These are phyloP conservation scores for Ectropis crepuscularia DNA, from an alignment of 2,888 invertebrate species.

Conservation along the genomic window DNA sequence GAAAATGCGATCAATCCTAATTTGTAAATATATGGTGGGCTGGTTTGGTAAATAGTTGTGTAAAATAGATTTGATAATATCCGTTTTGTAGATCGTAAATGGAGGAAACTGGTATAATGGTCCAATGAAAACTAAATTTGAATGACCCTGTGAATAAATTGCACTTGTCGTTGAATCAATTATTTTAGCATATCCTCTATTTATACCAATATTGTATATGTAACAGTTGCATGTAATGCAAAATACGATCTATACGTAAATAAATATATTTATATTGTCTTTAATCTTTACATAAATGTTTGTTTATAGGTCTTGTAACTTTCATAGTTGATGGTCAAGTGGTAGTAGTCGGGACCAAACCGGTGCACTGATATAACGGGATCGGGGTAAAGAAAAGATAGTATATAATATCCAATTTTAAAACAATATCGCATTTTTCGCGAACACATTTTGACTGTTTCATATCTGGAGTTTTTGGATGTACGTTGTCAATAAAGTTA, in stretches of 20 bases:
- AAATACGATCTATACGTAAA: slow-evolving; percentile 74
- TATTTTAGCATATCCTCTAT: slow-evolving; percentile 76
- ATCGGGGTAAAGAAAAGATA: slow-evolving; percentile 60
- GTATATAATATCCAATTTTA: slow-evolving; percentile 54
- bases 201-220: slow-evolving; percentile 62
- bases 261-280: slow-evolving; percentile 55
- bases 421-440: slow-evolving; percentile 45
- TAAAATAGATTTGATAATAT: slow-evolving; percentile 16
- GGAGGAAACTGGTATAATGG: slow-evolving; percentile 20
- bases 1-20: slow-evolving; percentile 6
- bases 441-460: slow-evolving; percentile 59
- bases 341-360: slow-evolving; percentile 75
- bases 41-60: slow-evolving; percentile 43
- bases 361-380: slow-evolving; percentile 72
- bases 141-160: slow-evolving; percentile 42
- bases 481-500: slow-evolving; percentile 49
- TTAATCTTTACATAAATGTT: slow-evolving; percentile 43
- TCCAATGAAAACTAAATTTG: slow-evolving; percentile 31
- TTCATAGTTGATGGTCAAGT: slow-evolving; percentile 32
- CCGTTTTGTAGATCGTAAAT: slow-evolving; percentile 1
- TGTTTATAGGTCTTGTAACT: slow-evolving; percentile 33
- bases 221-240: slow-evolving; percentile 71
- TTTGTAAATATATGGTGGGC: slow-evolving; percentile 33
- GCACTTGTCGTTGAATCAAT: slow-evolving; percentile 61
- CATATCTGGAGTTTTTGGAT: slow-evolving; percentile 51